phyloP scores from a whole-genome alignment of 2,888 invertebrate species.

The Sinotaia quadrata region DNA sequence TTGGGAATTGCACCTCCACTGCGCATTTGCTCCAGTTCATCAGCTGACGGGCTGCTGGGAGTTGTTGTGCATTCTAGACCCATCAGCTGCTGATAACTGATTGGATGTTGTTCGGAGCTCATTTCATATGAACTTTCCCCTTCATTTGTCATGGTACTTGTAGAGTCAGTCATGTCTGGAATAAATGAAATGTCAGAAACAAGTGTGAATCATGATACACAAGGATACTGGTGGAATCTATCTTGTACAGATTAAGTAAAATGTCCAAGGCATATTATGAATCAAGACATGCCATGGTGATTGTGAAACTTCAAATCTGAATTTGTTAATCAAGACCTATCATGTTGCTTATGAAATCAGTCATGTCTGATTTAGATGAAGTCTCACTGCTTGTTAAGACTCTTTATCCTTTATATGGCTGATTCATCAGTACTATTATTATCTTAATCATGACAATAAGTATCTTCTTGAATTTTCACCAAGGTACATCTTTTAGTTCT shows the following conservation, averaged over 20 bases:
- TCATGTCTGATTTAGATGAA: too few relatives aligned
- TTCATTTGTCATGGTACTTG: constrained; percentile 64
- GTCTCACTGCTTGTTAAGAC: too few relatives aligned
- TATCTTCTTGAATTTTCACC: too few relatives aligned
- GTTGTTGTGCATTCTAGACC: constrained; percentile 51
- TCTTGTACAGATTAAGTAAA: not conserved
- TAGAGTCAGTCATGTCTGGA: constrained; percentile 31
- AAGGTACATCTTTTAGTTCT: too few relatives aligned
- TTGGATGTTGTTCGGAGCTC: constrained; percentile 36
- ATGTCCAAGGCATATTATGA: not conserved
- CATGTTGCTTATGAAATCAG: too few relatives aligned
- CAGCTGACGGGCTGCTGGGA: constrained; percentile 53
- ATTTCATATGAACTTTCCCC: constrained; percentile 50
- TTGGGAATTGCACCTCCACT: constrained; percentile 66
- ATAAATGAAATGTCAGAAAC: not conserved
- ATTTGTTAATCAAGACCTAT: too few relatives aligned
- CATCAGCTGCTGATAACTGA: constrained; percentile 36
- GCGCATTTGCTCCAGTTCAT: constrained; percentile 58
- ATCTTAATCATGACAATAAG: too few relatives aligned
- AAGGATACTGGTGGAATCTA: not conserved
- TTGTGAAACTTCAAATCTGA: too few relatives aligned
- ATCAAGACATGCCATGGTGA: too few relatives aligned
- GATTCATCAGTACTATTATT: too few relatives aligned
- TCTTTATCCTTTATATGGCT: too few relatives aligned
- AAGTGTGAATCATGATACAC: not conserved